Percentiles rank a stretch among this genome's conserved stretches.
Conservation (phyloP, 2,888 invertebrate species). For the Timema cristinae region DNA sequence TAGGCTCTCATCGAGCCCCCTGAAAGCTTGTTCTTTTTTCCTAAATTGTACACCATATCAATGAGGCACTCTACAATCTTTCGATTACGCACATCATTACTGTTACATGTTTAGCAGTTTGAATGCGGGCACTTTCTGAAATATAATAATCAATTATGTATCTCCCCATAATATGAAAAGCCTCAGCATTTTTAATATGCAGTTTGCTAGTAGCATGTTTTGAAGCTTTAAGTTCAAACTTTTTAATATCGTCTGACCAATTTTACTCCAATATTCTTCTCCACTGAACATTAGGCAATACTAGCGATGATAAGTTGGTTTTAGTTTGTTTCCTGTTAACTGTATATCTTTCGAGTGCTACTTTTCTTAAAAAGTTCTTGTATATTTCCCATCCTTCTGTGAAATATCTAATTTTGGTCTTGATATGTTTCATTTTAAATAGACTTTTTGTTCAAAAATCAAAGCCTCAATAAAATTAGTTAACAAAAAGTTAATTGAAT, state of each 20-base stretch:
- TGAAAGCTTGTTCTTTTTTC: background rate
- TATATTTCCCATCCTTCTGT: no score
- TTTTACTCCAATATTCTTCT: background rate
- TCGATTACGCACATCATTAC: background rate
- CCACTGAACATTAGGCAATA: background rate
- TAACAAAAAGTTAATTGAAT: no score
- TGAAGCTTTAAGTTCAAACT: background rate
- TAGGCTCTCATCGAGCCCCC: no score
- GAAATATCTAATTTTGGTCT: no score
- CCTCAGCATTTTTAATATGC: background rate
- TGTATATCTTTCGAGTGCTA: background rate
- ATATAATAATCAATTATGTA: background rate
- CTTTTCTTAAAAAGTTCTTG: background rate
- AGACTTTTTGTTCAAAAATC: no score
- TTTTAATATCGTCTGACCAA: background rate
- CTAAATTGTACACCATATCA: background rate
- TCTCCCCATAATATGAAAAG: background rate
- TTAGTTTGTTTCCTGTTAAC: background rate
- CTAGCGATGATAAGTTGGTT: background rate
- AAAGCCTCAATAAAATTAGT: background rate
- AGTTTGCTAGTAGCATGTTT: background rate
- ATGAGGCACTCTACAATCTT: background rate
- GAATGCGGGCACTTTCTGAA: background rate
- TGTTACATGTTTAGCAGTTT: background rate
- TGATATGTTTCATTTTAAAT: background rate